Conservation (phyloP, 1,140 invertebrate genomes). For the Drosophila repleta region DNA sequence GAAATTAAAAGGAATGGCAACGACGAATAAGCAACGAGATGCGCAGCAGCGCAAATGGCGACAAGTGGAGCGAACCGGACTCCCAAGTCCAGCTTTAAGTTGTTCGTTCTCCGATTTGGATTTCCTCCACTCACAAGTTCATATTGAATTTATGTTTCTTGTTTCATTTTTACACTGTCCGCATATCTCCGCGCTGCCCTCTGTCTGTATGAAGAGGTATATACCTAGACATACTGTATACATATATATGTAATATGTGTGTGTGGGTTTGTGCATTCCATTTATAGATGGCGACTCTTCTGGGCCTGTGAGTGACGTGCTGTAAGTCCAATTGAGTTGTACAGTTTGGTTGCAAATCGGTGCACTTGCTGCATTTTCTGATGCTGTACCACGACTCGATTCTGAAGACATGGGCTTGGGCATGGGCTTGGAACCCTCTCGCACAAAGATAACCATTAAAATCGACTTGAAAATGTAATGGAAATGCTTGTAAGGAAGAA, state of each 20-base stretch:
- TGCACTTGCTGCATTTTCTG: constrained; percentile 11
- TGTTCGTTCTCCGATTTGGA: constrained; percentile 30
- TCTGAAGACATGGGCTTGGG: neutral
- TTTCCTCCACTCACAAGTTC: constrained; percentile 40
- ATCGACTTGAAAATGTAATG: too few species aligned
- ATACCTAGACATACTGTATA: too few species aligned
- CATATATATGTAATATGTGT: neutral
- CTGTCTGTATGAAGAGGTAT: constrained; percentile 11
- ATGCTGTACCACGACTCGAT: neutral
- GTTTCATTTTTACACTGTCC: constrained; percentile 20
- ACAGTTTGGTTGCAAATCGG: constrained; percentile 31
- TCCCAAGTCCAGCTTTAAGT: constrained; percentile 8
- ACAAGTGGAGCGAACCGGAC: constrained; percentile 35
- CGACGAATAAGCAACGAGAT: constrained; percentile 53
- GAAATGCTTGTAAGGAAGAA: too few species aligned
- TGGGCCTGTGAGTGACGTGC: constrained; percentile 13
- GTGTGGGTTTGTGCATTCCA: constrained; percentile 10
- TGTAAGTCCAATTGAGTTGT: constrained; percentile 43
- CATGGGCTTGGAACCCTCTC: too few species aligned
- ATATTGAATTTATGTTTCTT: constrained; percentile 50
- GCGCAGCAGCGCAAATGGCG: constrained; percentile 30
- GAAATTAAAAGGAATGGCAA: constrained; percentile 80
- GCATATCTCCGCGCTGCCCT: constrained; percentile 9
- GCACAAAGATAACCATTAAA: too few species aligned
- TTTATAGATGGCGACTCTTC: constrained; percentile 33